Conservation (phyloP, 2,113 vertebrate species). For the Ceratotherium simum region DNA sequence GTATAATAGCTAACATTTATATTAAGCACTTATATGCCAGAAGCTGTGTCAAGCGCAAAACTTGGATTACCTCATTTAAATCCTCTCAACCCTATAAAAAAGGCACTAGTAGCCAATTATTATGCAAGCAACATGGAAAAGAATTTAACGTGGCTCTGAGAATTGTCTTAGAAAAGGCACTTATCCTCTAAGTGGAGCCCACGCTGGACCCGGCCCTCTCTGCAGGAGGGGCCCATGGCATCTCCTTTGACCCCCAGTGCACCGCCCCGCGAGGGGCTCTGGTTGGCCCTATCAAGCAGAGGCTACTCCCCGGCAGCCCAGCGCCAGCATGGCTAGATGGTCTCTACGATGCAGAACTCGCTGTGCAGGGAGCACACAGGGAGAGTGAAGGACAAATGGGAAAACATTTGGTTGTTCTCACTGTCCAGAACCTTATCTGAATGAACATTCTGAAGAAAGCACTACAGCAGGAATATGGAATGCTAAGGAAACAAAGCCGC, state of each 20-base stretch:
- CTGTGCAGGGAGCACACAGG: accelerated
- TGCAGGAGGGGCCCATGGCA: neutral
- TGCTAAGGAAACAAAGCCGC: neutral
- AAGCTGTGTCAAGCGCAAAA: neutral
- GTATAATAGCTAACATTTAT: neutral
- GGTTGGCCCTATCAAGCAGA: neutral
- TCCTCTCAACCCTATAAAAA: neutral
- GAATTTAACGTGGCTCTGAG: neutral
- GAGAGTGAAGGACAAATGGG: neutral
- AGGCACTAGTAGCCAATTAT: neutral
- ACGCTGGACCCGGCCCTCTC: neutral
- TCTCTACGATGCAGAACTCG: accelerated
- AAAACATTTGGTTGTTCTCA: neutral
- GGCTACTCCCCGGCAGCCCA: neutral
- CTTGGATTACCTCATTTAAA: neutral
- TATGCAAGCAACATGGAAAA: neutral
- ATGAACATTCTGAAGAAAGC: neutral
- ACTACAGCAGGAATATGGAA: neutral
- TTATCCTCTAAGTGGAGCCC: neutral
- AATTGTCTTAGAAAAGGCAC: neutral
- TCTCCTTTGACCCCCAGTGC: neutral
- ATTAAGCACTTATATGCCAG: neutral
- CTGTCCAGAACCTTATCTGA: neutral
- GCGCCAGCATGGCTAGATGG: accelerated
- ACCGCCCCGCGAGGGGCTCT: neutral